Base-by-base conservation (phyloP, 37 sponge, comb jelly and placozoan genomes). In the Chondrilla cf. caribensis region DNA sequence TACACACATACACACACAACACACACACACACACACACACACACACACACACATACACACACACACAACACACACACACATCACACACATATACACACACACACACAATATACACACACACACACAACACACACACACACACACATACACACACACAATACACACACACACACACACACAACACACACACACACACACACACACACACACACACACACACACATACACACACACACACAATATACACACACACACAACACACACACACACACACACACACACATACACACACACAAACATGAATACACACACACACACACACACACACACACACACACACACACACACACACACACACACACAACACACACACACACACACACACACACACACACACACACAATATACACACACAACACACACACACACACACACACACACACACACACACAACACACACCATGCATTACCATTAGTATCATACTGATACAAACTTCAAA, bases 381-480 rank as follows among this genome's bases (percentile, higher is more conserved):
- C 41, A n/a, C n/a, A n/a, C n/a, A n/a, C n/a, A n/a, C n/a, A n/a
- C n/a, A n/a, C n/a, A n/a, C n/a, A n/a, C n/a, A 33, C 77, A 36
- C 77, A n/a, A 75, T 42, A 18, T 33, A 18, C 37, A 33, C 37
- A 75, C 40, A 33, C 77, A n/a, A 36, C 77, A 33, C 40, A 33
- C 21, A 75, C 41, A 33, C 77, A 75, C 41, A 33, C 77, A 36
- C 77, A 75, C 77, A 18, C 41, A 18, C 37, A 33, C 9, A 75
- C 40, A 47, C 55, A 51, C 79, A 47, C 57, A 47, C 57, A 78
- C 57, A 47, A 78, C 57, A 47, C 79, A 24, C 55, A 78, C 79
- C 73, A n/a, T n/a, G n/a, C n/a, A n/a, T n/a, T n/a, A n/a, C n/a
- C n/a, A n/a, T n/a, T n/a, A n/a, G n/a, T n/a, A n/a, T n/a, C n/a